Base-by-base conservation (phyloP, 1,140 invertebrate genomes). In the Cydia strobilella region DNA sequence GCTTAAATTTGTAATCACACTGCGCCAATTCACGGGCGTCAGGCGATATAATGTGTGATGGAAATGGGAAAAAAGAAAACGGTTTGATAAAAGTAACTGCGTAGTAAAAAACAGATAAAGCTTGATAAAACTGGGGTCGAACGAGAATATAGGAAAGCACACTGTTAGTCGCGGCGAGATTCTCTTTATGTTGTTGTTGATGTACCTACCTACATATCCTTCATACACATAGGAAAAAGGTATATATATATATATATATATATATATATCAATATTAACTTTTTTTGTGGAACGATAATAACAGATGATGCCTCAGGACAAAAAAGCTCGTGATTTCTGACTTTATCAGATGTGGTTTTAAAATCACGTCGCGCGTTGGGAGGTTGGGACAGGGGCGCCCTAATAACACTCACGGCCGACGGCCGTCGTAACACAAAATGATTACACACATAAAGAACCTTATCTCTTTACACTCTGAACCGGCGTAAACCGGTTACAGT, bases 381-480 rank as follows among this genome's bases (percentile, higher is more conserved):
- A 77, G 74, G 75, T 77, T 18, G 73, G 73, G 73, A 81, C 79
- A 82, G 75, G 81, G 80, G 81, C 81, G 84, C 80, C 87, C 86
- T 90, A 89, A 92, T 90, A 92, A 89, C 84, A 88, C 87, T 87
- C 87, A 90, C 86, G 82, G 83, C 84, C 86, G 80, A 81, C 86
- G 88, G 85, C 83, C 83, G 84, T 85, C 85, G 89, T 91, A 92
- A 90, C 86, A 86, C 84, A 85, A 86, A 90, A 90, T 91, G 86
- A 91, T 93, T 90, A 90, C 90, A 91, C 86, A 89, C 86, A 91
- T 91, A 91, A 91, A 91, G 88, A 86, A 88, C 86, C 85, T 91
- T 93, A 91, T 90, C 89, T 93, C 86, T 90, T 87, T 89, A 90
- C 88, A 90, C 86, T 89, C 82, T 86, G 86, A 83, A 87, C 84